Evolutionary conservation across 2,797 vertebrate genomes (phyloP).

Genomic region (Chaetodon trifasciatus): DNA sequence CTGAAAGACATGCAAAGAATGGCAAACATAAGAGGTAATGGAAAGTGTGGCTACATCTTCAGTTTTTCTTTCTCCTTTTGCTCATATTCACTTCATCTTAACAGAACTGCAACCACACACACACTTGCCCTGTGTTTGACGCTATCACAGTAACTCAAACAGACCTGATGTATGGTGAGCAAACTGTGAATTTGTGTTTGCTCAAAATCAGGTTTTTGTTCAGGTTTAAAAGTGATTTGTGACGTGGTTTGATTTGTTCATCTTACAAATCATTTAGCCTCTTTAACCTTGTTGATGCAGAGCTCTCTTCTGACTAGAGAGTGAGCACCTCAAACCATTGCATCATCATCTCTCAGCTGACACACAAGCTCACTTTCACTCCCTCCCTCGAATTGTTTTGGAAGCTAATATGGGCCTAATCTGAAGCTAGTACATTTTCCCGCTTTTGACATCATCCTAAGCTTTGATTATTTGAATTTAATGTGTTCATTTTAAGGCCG

Average conservation of each 20-base stretch:
- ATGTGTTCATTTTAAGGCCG: constrained; percentile 10
- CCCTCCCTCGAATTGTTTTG: neutral
- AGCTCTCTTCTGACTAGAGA: constrained; percentile 14
- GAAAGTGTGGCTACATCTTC: neutral
- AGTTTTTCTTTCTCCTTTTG: neutral
- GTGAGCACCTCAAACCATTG: constrained; percentile 22
- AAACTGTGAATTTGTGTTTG: neutral
- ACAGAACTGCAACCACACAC: neutral
- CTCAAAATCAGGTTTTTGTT: constrained; percentile 10
- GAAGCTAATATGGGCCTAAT: constrained; percentile 11
- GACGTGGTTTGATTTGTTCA: neutral
- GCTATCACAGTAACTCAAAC: constrained; percentile 26
- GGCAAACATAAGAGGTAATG: neutral
- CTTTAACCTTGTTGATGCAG: neutral
- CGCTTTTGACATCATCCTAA: neutral
- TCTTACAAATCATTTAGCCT: neutral
- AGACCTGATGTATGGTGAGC: neutral
- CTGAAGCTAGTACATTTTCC: neutral
- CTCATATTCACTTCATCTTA: neutral
- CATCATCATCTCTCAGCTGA: constrained; percentile 24
- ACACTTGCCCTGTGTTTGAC: neutral
- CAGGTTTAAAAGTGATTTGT: neutral
- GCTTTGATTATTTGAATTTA: neutral
- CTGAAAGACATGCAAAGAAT: neutral
- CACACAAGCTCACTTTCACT: neutral